Evolutionary conservation across 2,797 vertebrate genomes (phyloP), one percentile per base, ranked within the genome.

Genomic region (Triplophysa yarkandensis): DNA sequence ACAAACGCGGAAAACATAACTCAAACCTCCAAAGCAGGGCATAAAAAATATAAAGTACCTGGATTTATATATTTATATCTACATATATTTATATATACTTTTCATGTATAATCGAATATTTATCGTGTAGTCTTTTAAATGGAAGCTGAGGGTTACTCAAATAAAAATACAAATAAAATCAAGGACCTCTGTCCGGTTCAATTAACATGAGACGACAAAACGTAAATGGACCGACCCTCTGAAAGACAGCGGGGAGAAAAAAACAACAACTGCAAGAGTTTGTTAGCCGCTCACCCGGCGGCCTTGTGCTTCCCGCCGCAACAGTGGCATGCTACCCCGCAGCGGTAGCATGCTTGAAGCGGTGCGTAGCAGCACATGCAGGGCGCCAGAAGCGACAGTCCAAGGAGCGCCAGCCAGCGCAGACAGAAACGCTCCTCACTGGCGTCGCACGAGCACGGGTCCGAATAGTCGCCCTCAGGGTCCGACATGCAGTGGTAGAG

Each of bases 401-500:
- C 93, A 71, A 97, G 87, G 82, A 98, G 90, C 3, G 95, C 95
- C 85, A 93, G 84, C 96, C 96, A 98, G 89, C 96, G 95, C 84
- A 96, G 92, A 87, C 96, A 96, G 91, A 97, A 96, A 83, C 94
- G 95, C 86, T 97, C 95, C 81, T 97, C 95, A 77, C 90, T 89
- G 76, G 94, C 93, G 85, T 97, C 95, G 0, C 96, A 98, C 6
- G 96, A 98, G 88, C 96, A 98, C 28, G 96, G 95, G 92, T 98
- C 96, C 4, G 93, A 94, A 65, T 95, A 98, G 79, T 98, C 96
- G 14, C 96, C 96, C 92, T 98, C 96, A 0, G 96, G 92, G 87
- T 98, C 96, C 0, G 96, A 97, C 96, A 98, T 96, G 87, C 96
- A 98, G 91, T 98, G 96, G 82, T 98, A 98, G 77, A 98, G 93